Evolutionary conservation across 2,888 invertebrate genomes (phyloP).

Genomic region (Eilema sororculum): DNA sequence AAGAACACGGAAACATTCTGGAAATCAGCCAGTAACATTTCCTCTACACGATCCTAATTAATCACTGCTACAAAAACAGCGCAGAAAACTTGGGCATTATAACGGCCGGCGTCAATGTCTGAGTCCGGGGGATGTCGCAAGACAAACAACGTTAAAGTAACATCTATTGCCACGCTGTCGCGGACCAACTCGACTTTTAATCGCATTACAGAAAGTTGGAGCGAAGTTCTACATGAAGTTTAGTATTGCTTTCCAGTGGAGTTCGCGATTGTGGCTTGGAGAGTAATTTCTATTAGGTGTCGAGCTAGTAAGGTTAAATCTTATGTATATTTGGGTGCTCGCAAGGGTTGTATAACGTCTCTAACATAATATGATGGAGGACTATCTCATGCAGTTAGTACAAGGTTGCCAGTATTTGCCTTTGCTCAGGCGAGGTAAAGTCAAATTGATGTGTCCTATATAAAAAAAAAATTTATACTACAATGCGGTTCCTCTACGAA

Average conservation of each 20-base stretch:
- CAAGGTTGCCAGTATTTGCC: background rate
- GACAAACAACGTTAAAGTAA: constrained; percentile 72
- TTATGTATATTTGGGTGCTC: constrained; percentile 29
- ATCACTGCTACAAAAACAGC: constrained; percentile 44
- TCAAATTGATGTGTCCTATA: no score
- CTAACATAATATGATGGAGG: background rate
- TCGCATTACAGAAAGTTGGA: constrained; percentile 67
- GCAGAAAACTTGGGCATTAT: constrained; percentile 43
- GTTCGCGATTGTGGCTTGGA: constrained; percentile 43
- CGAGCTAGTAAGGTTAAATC: constrained; percentile 45
- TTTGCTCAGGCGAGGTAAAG: no score
- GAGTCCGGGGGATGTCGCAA: constrained; percentile 44
- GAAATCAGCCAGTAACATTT: constrained; percentile 25
- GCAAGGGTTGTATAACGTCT: background rate
- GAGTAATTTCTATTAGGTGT: constrained; percentile 50
- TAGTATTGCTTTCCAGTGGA: constrained; percentile 44
- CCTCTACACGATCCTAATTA: constrained; percentile 36
- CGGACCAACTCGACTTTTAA: constrained; percentile 67
- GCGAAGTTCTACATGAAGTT: constrained; percentile 58
- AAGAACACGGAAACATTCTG: constrained; percentile 20
- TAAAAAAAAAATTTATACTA: no score
- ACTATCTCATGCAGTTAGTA: background rate
- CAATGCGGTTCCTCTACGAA: no score
- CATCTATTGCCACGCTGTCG: constrained; percentile 67
- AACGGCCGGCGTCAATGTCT: constrained; percentile 42